Percentiles rank a stretch among this genome's conserved stretches.
Conservation (phyloP, 2,888 invertebrate genomes). For the Netelia inedita region DNA sequence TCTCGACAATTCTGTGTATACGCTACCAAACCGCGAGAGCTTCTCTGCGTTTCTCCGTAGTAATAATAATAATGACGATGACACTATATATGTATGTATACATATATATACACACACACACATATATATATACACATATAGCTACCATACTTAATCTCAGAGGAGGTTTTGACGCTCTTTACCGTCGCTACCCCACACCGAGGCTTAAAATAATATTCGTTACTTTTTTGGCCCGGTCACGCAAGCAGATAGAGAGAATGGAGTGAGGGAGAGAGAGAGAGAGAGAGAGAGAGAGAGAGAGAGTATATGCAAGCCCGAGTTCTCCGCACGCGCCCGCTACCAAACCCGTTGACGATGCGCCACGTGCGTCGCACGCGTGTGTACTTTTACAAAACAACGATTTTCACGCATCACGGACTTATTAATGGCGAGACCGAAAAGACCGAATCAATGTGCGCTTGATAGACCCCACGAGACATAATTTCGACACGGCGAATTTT, state of each 20-base stretch:
- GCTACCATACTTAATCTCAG: slow-evolving; percentile 82
- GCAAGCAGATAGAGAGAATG: slow-evolving; percentile 37
- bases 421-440: slow-evolving; percentile 30
- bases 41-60: slow-evolving; percentile 61
- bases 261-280: slow-evolving; percentile 21
- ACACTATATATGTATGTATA: slow-evolving; percentile 60
- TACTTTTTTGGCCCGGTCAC: slow-evolving; percentile 77
- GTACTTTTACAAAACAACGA: slow-evolving; percentile 55
- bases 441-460: slow-evolving; percentile 34
- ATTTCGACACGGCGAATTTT: slow-evolving; percentile 1
- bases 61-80: slow-evolving; percentile 74
- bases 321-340: slow-evolving; percentile 71
- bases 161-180: slow-evolving; percentile 82
- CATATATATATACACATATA: slow-evolving; percentile 36
- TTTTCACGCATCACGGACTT: slow-evolving; percentile 62
- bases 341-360: slow-evolving; percentile 61
- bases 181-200: slow-evolving; percentile 82
- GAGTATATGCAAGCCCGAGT: slow-evolving; percentile 24
- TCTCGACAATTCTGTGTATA: slow-evolving; percentile 19
- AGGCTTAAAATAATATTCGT: slow-evolving; percentile 84
- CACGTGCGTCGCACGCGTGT: slow-evolving; percentile 83
- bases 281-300: slow-evolving; percentile 19
- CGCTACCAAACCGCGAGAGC: slow-evolving; percentile 32
- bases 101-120: background rate
- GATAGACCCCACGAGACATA: background rate